A percentile compares a stretch with the other conserved stretches of the same genome.
These are phyloP conservation scores for Lonchura striata DNA, from an alignment of 2,113 vertebrate genomes.

Conservation along the genomic window DNA sequence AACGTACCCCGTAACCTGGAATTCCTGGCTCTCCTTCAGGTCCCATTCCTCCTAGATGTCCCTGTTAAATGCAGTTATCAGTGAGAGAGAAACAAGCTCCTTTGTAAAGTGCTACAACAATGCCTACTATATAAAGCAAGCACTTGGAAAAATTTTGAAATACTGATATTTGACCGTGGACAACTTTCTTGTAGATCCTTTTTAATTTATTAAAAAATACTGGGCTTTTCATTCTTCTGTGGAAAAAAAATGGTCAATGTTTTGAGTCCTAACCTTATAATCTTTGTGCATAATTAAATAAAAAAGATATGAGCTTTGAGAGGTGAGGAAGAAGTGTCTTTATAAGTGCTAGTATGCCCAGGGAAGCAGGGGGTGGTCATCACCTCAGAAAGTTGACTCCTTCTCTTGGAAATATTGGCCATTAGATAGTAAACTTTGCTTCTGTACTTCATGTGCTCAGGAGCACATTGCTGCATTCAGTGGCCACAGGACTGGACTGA, in stretches of 20 bases:
- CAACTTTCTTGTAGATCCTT: neutral
- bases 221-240: neutral
- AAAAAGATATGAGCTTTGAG: neutral
- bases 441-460: neutral
- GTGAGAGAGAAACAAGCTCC: slow-evolving; percentile 7
- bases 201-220: neutral
- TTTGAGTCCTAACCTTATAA: neutral
- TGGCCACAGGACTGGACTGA: neutral
- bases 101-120: neutral
- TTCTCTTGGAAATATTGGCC: neutral
- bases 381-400: neutral
- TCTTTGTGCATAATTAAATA: neutral
- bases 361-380: neutral
- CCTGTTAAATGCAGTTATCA: slow-evolving; percentile 78
- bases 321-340: no score
- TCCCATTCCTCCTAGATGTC: slow-evolving; percentile 85
- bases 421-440: neutral
- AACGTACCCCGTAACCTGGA: slow-evolving; percentile 86
- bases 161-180: neutral
- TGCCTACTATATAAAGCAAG: neutral
- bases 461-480: neutral
- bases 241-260: neutral
- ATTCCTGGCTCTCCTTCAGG: slow-evolving; percentile 86
- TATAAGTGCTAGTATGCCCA: neutral
- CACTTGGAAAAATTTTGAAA: neutral